A percentile compares a stretch with the other conserved stretches of the same genome.
Conservation (phyloP, 2,888 invertebrate species). For the Eueremaeus valkanovi region DNA sequence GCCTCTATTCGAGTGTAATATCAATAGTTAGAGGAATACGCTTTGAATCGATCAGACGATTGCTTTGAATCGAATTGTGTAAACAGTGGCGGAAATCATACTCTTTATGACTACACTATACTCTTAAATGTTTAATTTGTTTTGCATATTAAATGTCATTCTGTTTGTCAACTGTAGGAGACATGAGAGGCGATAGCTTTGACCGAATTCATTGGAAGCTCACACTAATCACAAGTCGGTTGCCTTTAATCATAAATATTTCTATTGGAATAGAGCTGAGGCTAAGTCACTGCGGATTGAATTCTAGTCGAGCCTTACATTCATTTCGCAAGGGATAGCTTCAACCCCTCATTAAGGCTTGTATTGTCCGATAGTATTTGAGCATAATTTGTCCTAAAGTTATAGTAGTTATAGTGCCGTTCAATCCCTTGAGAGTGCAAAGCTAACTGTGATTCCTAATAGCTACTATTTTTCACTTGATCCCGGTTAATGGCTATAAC, state of each 20-base stretch:
- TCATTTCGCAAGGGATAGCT: not conserved
- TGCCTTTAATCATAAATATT: not conserved
- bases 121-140: constrained; percentile 7
- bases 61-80: not conserved
- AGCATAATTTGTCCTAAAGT: constrained; percentile 21
- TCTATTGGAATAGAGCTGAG: not conserved
- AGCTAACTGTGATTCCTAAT: constrained; percentile 41
- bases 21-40: not conserved
- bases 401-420: not conserved
- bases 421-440: constrained; percentile 20
- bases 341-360: constrained; percentile 2
- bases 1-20: constrained; percentile 4
- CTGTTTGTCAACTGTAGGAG: not conserved
- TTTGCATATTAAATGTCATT: not conserved
- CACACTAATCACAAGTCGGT: not conserved
- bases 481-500: constrained; percentile 43
- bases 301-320: not conserved
- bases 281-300: constrained; percentile 3
- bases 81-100: not conserved
- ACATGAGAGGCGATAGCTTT: not conserved
- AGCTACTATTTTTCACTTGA: constrained; percentile 47
- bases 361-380: constrained; percentile 20
- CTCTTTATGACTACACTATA: not conserved
- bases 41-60: constrained; percentile 5
- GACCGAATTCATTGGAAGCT: not conserved